Base-by-base conservation (phyloP, 2,888 invertebrate genomes). In the Malacosoma neustria region DNA sequence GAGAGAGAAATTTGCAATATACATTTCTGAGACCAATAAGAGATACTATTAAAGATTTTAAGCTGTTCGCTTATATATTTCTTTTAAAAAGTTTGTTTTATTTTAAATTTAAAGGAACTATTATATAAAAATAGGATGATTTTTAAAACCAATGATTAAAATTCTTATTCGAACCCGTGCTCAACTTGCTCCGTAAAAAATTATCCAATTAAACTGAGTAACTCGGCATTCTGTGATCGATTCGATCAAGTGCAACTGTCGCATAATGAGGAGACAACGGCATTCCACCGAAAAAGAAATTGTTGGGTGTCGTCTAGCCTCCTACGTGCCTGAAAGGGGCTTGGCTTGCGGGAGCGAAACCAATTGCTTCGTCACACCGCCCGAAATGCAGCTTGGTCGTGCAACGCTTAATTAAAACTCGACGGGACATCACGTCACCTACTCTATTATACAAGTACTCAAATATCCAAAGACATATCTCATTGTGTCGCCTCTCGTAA, bases 351-450 rank as follows among this genome's bases (percentile, higher is more conserved):
- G 70, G 67, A 62, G 71, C 69, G 76, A 65, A 75, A 75, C 82
- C 65, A 71, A 85, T 84, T 63, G 72, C 57, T 82, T 58, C 69
- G 81, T 77, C 80, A 80, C 74, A 73, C 71, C 57, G 67, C 67
- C 51, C 72, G 48, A 76, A 77, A 79, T 64, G 72, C 75, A 72
- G 69, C 63, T 65, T 57, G 58, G 54, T 66, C 63, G 62, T 69
- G 79, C 72, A 68, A 52, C 67, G 75, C 67, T 77, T 82, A 82
- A 82, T 84, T 81, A 82, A 81, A 80, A 76, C 64, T 60, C 73
- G 70, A 72, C 70, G 74, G 74, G 72, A 74, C 72, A 63, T 70
- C 77, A 73, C 69, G 71, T 72, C 72, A 63, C 60, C 65, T 65
- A 69, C 39, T 63, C 67, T 61, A 51, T 50, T 48, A 62, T 61